These are phyloP conservation scores for Prorops nasuta DNA, from an alignment of 1,140 invertebrate genomes.

Conservation along the genomic window DNA sequence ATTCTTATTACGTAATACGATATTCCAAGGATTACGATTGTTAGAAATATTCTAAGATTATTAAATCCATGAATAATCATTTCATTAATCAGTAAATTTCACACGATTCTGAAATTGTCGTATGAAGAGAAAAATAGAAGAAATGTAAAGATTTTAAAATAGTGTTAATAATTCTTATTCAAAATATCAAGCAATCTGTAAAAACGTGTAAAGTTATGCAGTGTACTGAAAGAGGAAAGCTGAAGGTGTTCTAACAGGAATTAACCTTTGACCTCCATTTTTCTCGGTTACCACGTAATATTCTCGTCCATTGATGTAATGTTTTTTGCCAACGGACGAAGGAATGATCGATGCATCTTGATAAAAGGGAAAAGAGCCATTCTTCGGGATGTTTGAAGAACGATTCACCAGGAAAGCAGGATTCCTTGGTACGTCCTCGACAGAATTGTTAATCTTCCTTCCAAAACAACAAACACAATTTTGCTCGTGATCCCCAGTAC, in stretches of 20 bases:
- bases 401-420: neutral
- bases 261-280: slow-evolving; percentile 62
- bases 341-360: neutral
- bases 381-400: slow-evolving; percentile 19
- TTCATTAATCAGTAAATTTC: no score
- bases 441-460: neutral
- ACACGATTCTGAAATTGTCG: no score
- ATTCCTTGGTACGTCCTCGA: neutral
- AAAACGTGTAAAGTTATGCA: slow-evolving; percentile 4
- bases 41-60: no score
- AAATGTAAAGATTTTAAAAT: no score
- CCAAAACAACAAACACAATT: no score
- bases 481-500: no score
- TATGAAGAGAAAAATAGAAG: no score
- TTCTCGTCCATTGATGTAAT: slow-evolving; percentile 71
- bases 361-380: slow-evolving; percentile 22
- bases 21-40: no score
- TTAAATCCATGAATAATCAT: no score
- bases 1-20: no score
- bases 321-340: slow-evolving; percentile 37
- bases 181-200: no score
- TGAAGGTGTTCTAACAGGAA: slow-evolving; percentile 70
- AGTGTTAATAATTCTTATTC: no score
- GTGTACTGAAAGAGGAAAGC: slow-evolving; percentile 69
- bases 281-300: slow-evolving; percentile 66